Percentiles rank a stretch among this genome's conserved stretches.
Evolutionary conservation across 2,797 vertebrate species (phyloP).

Genomic region (Trachurus trachurus): DNA sequence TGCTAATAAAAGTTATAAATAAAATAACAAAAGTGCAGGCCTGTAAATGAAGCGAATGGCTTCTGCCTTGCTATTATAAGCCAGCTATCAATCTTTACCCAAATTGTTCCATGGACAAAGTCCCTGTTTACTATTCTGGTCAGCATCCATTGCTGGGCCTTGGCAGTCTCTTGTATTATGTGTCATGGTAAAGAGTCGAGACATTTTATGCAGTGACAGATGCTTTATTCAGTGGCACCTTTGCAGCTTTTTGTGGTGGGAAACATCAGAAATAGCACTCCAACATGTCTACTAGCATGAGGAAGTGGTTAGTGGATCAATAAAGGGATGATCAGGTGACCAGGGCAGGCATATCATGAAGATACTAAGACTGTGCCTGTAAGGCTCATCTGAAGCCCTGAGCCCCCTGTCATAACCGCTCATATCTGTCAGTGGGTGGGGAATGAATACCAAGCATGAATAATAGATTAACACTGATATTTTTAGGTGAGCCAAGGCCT

Average conservation of each 20-base stretch:
- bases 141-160: constrained; percentile 57
- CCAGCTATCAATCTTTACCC: constrained; percentile 71
- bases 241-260: constrained; percentile 77
- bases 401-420: constrained; percentile 78
- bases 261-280: constrained; percentile 79
- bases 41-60: constrained; percentile 68
- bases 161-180: constrained; percentile 70
- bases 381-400: constrained; percentile 66
- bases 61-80: constrained; percentile 62
- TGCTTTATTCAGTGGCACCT: constrained; percentile 79
- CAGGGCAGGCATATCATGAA: constrained; percentile 55
- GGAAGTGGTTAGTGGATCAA: constrained; percentile 84
- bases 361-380: constrained; percentile 58
- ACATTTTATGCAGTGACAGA: constrained; percentile 75
- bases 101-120: constrained; percentile 72
- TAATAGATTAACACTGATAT: constrained; percentile 87
- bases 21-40: constrained; percentile 63
- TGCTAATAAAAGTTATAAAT: constrained; percentile 67
- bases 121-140: constrained; percentile 76
- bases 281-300: constrained; percentile 78
- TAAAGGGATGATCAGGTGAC: constrained; percentile 81
- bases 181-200: constrained; percentile 71
- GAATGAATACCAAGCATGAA: constrained; percentile 85
- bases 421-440: constrained; percentile 82
- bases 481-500: constrained; percentile 85